Conservation (phyloP, 1,140 invertebrate species). For the Potamilus streckersoni region DNA sequence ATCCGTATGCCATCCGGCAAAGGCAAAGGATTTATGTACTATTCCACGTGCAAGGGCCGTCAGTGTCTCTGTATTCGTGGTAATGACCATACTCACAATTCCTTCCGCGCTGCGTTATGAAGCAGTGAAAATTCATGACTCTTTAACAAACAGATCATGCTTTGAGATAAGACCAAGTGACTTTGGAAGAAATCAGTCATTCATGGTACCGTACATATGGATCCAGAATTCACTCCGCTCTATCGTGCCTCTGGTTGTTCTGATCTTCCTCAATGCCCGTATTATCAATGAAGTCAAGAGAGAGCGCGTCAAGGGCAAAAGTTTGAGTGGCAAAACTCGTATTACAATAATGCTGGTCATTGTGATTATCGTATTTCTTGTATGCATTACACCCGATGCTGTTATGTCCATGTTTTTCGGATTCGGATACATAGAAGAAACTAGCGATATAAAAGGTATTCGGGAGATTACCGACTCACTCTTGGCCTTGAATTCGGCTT, state of each 20-base stretch:
- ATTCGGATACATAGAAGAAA: constrained; percentile 65
- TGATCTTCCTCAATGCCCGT: constrained; percentile 73
- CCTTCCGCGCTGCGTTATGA: constrained; percentile 62
- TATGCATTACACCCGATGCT: constrained; percentile 82
- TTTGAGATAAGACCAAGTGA: constrained; percentile 48
- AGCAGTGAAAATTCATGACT: constrained; percentile 36
- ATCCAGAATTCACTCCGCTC: constrained; percentile 76
- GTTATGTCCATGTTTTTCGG: constrained; percentile 71
- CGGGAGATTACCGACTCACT: constrained; percentile 83
- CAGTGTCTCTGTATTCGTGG: constrained; percentile 53
- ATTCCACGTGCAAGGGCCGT: constrained; percentile 52
- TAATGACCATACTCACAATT: constrained; percentile 56
- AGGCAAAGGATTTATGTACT: constrained; percentile 89
- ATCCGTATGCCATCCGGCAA: constrained; percentile 92
- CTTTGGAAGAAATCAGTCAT: constrained; percentile 71
- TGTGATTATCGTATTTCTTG: constrained; percentile 80
- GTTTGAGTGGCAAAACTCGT: constrained; percentile 62
- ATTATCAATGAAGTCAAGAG: constrained; percentile 77
- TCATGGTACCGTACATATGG: constrained; percentile 76
- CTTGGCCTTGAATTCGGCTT: constrained; percentile 78
- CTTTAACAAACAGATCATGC: constrained; percentile 37
- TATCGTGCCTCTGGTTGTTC: constrained; percentile 71
- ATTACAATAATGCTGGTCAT: constrained; percentile 84
- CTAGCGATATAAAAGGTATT: constrained; percentile 70
- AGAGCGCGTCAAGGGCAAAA: constrained; percentile 58